Evolutionary conservation across 2,113 vertebrate species (phyloP), one percentile per base, ranked within the genome.

Genomic region (Leucoraja erinaceus): DNA sequence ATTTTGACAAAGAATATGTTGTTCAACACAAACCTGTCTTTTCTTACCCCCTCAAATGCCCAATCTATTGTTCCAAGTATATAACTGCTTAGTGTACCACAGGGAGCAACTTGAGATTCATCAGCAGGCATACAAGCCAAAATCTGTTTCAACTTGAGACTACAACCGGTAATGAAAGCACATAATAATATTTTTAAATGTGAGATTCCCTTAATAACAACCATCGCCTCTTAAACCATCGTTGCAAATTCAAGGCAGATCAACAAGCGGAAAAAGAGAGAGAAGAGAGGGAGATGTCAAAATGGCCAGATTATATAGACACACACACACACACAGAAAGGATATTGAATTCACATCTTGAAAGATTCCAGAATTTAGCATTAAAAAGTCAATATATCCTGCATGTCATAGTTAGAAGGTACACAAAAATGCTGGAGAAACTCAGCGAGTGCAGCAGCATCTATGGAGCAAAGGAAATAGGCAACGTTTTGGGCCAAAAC

Each of bases 381-480:
- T 66, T 25, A 31, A 38, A 72, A 72, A 90, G 16, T 28, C 14
- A 11, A 33, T 47, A 54, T 72, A 94, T 94, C 94, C 96, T 95
- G 95, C 93, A 94, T 94, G 94, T 93, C 76, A 93, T 1, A 83
- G 93, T 94, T 95, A 96, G 95, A 94, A n/a, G n/a, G n/a, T n/a
- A n/a, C n/a, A n/a, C n/a, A n/a, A n/a, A n/a, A n/a, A n/a, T n/a
- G n/a, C n/a, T n/a, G n/a, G n/a, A n/a, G n/a, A n/a, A n/a, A n/a
- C n/a, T n/a, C n/a, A n/a, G n/a, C n/a, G n/a, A n/a, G n/a, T n/a
- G n/a, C n/a, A n/a, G n/a, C n/a, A n/a, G n/a, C n/a, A n/a, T n/a
- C n/a, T n/a, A n/a, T n/a, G n/a, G n/a, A n/a, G n/a, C n/a, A n/a
- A n/a, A n/a, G n/a, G n/a, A n/a, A n/a, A n/a, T n/a, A n/a, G n/a